A percentile compares a stretch with the other conserved stretches of the same genome.
Evolutionary conservation across 1,140 invertebrate genomes (phyloP).

Genomic region (Ooceraea biroi): DNA sequence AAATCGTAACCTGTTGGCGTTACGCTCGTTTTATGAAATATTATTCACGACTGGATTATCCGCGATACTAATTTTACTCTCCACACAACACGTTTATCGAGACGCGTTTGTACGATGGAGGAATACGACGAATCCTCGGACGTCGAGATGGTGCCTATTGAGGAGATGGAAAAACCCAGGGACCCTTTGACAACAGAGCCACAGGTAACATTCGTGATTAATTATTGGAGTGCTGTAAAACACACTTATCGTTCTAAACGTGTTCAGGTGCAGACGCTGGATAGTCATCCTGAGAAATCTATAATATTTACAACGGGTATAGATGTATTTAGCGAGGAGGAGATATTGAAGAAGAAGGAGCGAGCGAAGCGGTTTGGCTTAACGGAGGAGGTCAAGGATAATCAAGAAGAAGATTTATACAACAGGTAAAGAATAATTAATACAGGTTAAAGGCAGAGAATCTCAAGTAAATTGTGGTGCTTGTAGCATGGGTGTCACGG

Average conservation of each 20-base stretch:
- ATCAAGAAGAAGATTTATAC: constrained; percentile 89
- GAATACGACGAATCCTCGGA: constrained; percentile 56
- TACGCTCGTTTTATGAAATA: background rate
- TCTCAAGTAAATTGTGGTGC: background rate
- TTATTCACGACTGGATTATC: background rate
- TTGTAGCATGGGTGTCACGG: constrained; percentile 88
- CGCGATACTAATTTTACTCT: background rate
- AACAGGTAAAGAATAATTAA: constrained; percentile 81
- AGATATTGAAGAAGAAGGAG: constrained; percentile 89
- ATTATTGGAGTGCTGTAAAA: background rate
- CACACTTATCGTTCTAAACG: constrained; percentile 6
- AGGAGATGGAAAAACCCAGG: constrained; percentile 34
- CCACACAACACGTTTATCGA: background rate
- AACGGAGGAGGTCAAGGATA: constrained; percentile 85
- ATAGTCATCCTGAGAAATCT: constrained; percentile 82
- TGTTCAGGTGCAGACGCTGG: constrained; percentile 39
- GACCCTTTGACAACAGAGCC: background rate
- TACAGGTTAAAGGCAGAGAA: background rate
- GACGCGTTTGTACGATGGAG: constrained; percentile 53
- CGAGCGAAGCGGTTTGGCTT: constrained; percentile 91
- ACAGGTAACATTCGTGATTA: constrained; percentile 35
- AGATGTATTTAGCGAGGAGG: constrained; percentile 88
- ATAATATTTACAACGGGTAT: constrained; percentile 87
- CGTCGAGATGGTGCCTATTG: constrained; percentile 56
- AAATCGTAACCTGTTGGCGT: constrained; percentile 41